Base-by-base conservation (phyloP, 30 jellyfish, hydroid and myxozoan genomes). In the Aurelia coerulea region DNA sequence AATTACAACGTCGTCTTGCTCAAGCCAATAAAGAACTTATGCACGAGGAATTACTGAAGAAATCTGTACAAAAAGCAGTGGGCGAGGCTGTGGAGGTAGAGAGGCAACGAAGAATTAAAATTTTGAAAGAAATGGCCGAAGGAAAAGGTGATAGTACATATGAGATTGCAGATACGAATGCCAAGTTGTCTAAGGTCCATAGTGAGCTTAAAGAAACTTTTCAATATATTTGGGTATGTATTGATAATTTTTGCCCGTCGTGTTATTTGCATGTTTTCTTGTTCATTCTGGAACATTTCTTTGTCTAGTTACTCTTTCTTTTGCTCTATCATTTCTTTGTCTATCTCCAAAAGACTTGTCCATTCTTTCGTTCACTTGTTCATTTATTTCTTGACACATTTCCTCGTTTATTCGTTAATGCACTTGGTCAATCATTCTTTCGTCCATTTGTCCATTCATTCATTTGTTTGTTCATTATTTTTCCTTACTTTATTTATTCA, bases 1-100 rank as follows among this genome's bases (percentile, higher is more conserved):
- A 84, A 32, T 79, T 72, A 64, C 88, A 73, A 17, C 52, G 87
- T 2, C 73, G 54, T 10, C 41, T 84, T 4, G 52, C 79, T 14
- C 88, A 84, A 49, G 83, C 81, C 9, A 84, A 84, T 7, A 84
- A 73, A 75, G 83, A 73, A 35, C 51, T 63, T 53, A 51, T 84
- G 62, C 93, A 58, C 18, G 88, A 84, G 35, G 93, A 84, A 54
- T 71, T 84, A 6, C 53, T 58, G 10, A 59, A 83, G 46, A 73
- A 73, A 62, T 53, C 87, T 11, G 68, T 75, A 73, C 34, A 50
- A 33, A 77, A 54, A 64, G 93, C 87, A 1, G 80, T 84, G 65
- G 60, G 65, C 16, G 74, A 84, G 62, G 93, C 93, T 37, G 88
- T 84, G 1, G 93, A 84, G 37, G 35, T 71, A 3, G 93, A 84